A percentile compares a stretch with the other conserved stretches of the same genome.
These are phyloP conservation scores for Leptinotarsa defecta DNA, from an alignment of 1,140 invertebrate species.

Conservation along the genomic window DNA sequence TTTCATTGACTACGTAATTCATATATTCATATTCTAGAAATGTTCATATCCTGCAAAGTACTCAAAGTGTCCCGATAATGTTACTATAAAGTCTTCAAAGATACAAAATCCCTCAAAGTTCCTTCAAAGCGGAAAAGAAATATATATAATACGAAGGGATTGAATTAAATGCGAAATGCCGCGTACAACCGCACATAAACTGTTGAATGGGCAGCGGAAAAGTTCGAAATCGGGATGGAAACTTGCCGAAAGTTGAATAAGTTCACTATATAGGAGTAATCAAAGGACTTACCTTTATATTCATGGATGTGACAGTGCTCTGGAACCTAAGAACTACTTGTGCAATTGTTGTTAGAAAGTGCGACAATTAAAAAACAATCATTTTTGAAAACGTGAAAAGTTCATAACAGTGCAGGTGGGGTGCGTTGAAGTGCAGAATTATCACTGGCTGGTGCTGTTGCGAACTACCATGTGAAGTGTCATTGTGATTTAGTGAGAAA, in stretches of 20 bases:
- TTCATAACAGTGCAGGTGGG: slow-evolving; percentile 18
- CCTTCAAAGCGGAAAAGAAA: neutral
- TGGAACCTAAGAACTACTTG: slow-evolving; percentile 18
- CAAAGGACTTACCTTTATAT: slow-evolving; percentile 19
- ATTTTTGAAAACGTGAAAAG: slow-evolving; percentile 14
- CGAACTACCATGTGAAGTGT: slow-evolving; percentile 13
- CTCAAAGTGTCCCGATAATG: neutral
- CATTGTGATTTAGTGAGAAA: slow-evolving; percentile 11
- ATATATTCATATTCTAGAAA: too few relatives aligned
- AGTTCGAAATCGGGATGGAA: neutral
- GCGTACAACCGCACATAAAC: neutral
- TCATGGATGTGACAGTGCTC: slow-evolving; percentile 9
- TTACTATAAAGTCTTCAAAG: neutral
- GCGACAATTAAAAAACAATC: slow-evolving; percentile 19
- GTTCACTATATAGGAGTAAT: neutral
- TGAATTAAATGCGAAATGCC: neutral
- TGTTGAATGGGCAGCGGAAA: neutral
- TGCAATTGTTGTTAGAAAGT: slow-evolving; percentile 9
- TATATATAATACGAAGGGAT: neutral
- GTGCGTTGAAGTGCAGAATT: neutral
- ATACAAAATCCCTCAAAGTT: neutral
- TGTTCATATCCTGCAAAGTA: neutral
- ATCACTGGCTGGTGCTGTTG: slow-evolving; percentile 7
- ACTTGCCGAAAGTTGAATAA: neutral
- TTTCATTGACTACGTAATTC: too few relatives aligned